Conservation (phyloP, 2,113 vertebrate genomes). For the Formicarius rufipectus region DNA sequence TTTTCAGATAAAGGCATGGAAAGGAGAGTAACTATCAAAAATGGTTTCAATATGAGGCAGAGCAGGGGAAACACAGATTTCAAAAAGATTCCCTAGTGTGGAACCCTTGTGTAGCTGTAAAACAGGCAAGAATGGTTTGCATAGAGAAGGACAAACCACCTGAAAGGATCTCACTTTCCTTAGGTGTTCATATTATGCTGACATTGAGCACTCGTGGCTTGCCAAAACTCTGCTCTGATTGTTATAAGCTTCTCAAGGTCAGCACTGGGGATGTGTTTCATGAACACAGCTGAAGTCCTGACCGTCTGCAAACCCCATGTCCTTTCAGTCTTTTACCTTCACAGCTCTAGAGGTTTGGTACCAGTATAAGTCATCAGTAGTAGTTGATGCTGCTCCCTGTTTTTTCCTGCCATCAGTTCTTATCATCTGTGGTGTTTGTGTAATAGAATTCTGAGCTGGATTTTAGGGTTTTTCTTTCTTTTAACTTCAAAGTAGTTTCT, state of each 20-base stretch:
- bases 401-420: not conserved
- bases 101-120: not conserved
- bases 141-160: not conserved
- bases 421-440: not conserved
- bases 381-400: not conserved
- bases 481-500: not conserved
- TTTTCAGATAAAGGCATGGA: not conserved
- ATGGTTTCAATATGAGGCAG: not conserved
- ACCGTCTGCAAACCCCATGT: not conserved
- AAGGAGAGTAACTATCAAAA: not conserved
- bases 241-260: not conserved
- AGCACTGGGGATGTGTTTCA: not conserved
- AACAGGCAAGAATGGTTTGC: not conserved
- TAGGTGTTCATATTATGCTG: not conserved
- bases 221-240: not conserved
- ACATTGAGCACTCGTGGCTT: not conserved
- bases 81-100: not conserved
- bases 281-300: not conserved
- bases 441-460: not conserved
- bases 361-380: fast-evolving
- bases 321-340: not conserved
- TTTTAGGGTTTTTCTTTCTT: not conserved
- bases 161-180: not conserved
- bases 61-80: not conserved
- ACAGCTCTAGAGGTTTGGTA: not conserved